Conservation (phyloP, 2,113 vertebrate species). For the Poecilia latipinna region DNA sequence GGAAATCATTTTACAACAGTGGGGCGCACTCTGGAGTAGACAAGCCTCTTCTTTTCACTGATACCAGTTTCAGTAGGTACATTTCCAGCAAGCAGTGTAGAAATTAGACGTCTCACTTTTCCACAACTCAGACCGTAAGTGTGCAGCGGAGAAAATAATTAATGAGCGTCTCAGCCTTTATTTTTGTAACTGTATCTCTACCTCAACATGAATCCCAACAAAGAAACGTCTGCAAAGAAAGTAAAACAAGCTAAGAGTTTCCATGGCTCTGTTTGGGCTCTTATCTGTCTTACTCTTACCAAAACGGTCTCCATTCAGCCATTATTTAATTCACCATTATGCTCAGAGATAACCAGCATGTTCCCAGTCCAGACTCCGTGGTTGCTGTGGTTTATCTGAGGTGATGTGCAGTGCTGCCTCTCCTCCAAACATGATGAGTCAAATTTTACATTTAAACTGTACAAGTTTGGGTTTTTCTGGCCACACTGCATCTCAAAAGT, state of each 20-base stretch:
- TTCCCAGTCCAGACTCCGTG: background rate
- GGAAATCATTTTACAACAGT: conserved; percentile 29
- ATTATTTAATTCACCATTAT: too few relatives aligned
- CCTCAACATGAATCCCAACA: background rate
- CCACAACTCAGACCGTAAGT: background rate
- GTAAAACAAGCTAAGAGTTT: background rate
- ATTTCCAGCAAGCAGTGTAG: background rate
- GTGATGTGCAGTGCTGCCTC: background rate
- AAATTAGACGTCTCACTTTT: too few relatives aligned
- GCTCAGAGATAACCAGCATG: too few relatives aligned
- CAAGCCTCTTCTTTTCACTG: conserved; percentile 12
- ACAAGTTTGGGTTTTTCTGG: too few relatives aligned
- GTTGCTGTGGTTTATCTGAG: background rate
- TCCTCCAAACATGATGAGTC: background rate
- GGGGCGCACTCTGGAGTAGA: background rate
- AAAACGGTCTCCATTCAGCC: too few relatives aligned
- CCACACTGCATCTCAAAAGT: background rate
- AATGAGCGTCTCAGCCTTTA: background rate
- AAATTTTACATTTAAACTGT: background rate
- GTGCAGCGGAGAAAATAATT: background rate
- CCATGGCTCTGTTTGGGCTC: background rate
- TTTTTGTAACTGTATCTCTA: background rate
- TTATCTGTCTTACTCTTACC: background rate
- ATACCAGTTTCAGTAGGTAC: conserved; percentile 7
- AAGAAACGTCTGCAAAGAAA: background rate